Evolutionary conservation across 2,888 invertebrate species (phyloP), one percentile per base, ranked within the genome.

Genomic region (Drosophila histrio): DNA sequence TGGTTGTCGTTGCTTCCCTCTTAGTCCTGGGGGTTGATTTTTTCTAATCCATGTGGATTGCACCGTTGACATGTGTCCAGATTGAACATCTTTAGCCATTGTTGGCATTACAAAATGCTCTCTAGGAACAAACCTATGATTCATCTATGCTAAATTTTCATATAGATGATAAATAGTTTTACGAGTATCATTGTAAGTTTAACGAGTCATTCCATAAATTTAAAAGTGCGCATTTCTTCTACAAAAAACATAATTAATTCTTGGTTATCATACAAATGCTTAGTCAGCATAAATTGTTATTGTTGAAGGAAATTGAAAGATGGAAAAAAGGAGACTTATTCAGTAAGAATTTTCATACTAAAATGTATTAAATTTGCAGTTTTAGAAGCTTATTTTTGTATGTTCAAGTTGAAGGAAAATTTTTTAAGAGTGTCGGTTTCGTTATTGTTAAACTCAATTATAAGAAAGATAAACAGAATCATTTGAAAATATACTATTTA

Each of bases 31-130:
- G 53, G 59, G 59, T 60, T 5, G 43, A 21, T 39, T 19, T 44
- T 49, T 50, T 59, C 38, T 32, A 54, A 52, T 61, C 15, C 22
- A 28, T 54, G 43, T 26, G 30, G 46, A 32, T 59, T 56, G 39
- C 36, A 32, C 41, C 38, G 52, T 46, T 69, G 70, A 47, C 70
- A 62, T 56, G 52, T 54, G 52, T 43, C 59, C 54, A 75, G 36
- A 38, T 22, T 52, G 47, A 43, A 59, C 43, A 54, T 56, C 41
- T 54, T 39, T 17, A 3, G 22, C 24, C 19, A 28, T 49, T 49
- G 24, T 26, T 49, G 39, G 5, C 8, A 3, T 5, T 32, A 21
- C 21, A n/a, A 4, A 43, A 21, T 30, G 17, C 28, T 50, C 43
- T 19, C 24, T n/a, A 43, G 17, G 6, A 50, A 9, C 19, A 15